Evolutionary conservation across 1,140 invertebrate species (phyloP).

Genomic region (Orchesella cincta): DNA sequence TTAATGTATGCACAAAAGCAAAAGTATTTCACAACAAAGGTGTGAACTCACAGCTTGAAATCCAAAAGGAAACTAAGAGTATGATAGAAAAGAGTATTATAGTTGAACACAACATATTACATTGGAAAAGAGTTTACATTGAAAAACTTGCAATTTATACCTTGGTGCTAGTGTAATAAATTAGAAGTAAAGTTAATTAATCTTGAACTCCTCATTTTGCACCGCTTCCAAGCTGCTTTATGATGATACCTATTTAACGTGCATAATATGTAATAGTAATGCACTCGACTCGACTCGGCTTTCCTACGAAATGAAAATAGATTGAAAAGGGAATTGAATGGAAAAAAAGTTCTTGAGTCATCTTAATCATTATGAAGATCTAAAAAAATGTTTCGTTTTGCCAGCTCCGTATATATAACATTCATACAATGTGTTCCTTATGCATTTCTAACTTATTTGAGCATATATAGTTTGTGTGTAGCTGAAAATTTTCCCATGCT

Average conservation of each 20-base stretch:
- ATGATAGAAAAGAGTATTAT: not conserved
- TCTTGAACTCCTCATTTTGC: not conserved
- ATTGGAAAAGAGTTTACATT: too few relatives aligned
- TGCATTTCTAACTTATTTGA: too few relatives aligned
- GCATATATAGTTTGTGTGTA: not conserved
- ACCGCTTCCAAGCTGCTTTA: too few relatives aligned
- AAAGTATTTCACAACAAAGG: not conserved
- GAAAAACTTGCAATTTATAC: too few relatives aligned
- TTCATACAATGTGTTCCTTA: too few relatives aligned
- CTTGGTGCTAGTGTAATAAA: not conserved
- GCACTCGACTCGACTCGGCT: too few relatives aligned
- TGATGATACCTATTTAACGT: too few relatives aligned
- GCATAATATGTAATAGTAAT: too few relatives aligned
- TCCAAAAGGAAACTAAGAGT: not conserved
- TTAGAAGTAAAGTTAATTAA: not conserved
- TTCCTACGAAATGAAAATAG: not conserved
- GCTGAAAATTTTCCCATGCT: not conserved
- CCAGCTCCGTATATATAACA: too few relatives aligned
- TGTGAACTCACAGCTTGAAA: not conserved
- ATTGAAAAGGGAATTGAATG: not conserved
- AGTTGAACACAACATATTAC: not conserved
- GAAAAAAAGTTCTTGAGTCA: not conserved
- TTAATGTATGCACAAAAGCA: too few relatives aligned
- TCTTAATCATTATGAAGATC: not conserved
- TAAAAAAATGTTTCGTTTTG: too few relatives aligned